Conservation (phyloP, 1,140 invertebrate genomes). For the Drosophila subpulchrella region DNA sequence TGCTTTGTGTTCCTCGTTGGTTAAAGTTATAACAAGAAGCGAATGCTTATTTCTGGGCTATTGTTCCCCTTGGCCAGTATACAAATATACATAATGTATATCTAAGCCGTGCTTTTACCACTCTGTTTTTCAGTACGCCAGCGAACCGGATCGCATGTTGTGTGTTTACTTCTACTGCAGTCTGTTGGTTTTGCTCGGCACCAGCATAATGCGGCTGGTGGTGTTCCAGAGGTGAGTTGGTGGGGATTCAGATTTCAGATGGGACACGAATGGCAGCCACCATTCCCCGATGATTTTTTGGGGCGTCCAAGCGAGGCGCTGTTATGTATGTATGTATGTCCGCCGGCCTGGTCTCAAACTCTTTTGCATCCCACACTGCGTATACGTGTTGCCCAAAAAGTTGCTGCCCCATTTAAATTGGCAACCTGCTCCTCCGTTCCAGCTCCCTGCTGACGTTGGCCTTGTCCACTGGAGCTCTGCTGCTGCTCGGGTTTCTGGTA, state of each 20-base stretch:
- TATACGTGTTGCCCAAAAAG: slow-evolving; percentile 46
- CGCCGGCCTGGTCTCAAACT: slow-evolving; percentile 8
- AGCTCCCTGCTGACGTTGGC: slow-evolving; percentile 60
- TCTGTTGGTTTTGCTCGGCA: slow-evolving; percentile 89
- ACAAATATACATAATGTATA: slow-evolving; percentile 14
- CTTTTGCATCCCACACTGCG: slow-evolving; percentile 14
- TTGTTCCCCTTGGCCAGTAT: background rate
- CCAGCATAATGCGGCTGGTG: slow-evolving; percentile 88
- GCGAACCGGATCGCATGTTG: slow-evolving; percentile 93
- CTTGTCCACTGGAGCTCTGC: slow-evolving; percentile 59
- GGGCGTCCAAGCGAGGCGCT: slow-evolving; percentile 30
- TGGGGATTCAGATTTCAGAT: background rate
- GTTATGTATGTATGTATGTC: slow-evolving; percentile 2
- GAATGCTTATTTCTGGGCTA: background rate
- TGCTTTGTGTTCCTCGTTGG: background rate
- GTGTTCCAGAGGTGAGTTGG: slow-evolving; percentile 88
- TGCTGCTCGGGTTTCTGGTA: slow-evolving; percentile 75
- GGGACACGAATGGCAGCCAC: background rate
- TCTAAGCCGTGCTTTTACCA: slow-evolving; percentile 16
- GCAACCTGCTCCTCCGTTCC: slow-evolving; percentile 17
- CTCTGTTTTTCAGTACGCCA: slow-evolving; percentile 88
- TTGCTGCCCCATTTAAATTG: slow-evolving; percentile 48
- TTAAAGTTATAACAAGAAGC: background rate
- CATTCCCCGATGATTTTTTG: slow-evolving; percentile 15
- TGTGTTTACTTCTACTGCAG: slow-evolving; percentile 93